Conservation (phyloP, 1,140 invertebrate genomes). For the Colletes latitarsis region DNA sequence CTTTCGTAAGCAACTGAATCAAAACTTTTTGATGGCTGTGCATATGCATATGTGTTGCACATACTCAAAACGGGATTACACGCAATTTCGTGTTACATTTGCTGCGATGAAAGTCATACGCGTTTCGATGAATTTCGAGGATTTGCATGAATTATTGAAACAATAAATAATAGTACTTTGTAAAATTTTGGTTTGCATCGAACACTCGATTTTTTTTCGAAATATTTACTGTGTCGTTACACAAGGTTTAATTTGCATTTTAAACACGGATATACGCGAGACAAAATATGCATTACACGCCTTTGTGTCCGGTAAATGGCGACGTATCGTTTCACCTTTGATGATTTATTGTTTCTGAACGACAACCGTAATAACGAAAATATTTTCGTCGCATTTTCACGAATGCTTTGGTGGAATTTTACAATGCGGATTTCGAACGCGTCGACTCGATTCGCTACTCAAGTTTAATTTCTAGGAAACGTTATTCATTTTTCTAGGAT, state of each 20-base stretch:
- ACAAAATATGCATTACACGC: conserved; percentile 25
- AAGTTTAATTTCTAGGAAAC: too few species aligned
- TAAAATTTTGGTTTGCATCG: neutral
- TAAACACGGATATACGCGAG: neutral
- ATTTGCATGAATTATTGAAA: conserved; percentile 24
- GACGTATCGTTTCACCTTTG: neutral
- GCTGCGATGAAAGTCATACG: neutral
- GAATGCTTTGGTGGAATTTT: neutral
- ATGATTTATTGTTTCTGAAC: conserved; percentile 15
- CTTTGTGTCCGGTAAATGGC: conserved; percentile 6
- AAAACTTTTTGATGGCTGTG: neutral
- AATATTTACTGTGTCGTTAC: neutral
- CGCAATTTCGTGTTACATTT: neutral
- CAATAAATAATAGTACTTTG: conserved; percentile 20
- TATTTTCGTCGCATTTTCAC: neutral
- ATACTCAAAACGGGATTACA: conserved; percentile 5
- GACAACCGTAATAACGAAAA: neutral
- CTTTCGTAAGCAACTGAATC: neutral
- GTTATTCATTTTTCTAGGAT: too few species aligned
- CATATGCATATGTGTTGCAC: neutral
- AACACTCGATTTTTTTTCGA: neutral
- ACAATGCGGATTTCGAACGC: neutral
- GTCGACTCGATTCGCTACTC: too few species aligned
- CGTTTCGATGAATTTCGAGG: conserved; percentile 1
- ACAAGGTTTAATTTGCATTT: conserved; percentile 19